Conservation (phyloP, 2,888 invertebrate species). For the Laothoe populi region DNA sequence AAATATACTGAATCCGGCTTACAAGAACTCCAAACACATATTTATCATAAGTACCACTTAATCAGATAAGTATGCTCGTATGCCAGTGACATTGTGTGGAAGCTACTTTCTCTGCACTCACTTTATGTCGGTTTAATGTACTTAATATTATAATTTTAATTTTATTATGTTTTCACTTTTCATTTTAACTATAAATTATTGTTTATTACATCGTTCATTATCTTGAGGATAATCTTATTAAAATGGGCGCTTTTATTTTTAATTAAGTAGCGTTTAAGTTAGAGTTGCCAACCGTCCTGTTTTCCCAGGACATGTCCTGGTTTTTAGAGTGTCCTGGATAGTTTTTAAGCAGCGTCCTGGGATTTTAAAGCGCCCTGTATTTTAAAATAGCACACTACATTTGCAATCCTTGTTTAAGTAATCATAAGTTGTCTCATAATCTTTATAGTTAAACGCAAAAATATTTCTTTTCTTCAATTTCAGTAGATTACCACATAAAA, state of each 20-base stretch:
- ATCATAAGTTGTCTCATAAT: too few species aligned
- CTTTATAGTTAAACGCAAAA: too few species aligned
- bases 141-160: slow-evolving; percentile 11
- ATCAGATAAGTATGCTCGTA: slow-evolving; percentile 16
- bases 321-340: too few species aligned
- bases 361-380: too few species aligned
- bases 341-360: too few species aligned
- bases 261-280: too few species aligned
- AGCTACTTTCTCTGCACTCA: slow-evolving; percentile 10
- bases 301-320: too few species aligned
- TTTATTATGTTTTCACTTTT: slow-evolving; percentile 19
- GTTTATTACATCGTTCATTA: background rate
- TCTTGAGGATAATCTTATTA: background rate
- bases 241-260: background rate
- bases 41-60: slow-evolving; percentile 16
- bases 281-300: too few species aligned
- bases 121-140: background rate
- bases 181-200: background rate
- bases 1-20: slow-evolving; percentile 2
- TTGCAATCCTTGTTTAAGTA: too few species aligned
- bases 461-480: too few species aligned
- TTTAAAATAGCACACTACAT: too few species aligned
- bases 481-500: too few species aligned
- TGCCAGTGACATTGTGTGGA: slow-evolving; percentile 16
- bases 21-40: slow-evolving; percentile 5